A percentile compares a stretch with the other conserved stretches of the same genome.
Conservation (phyloP, 2,888 invertebrate species). For the Nudaria mundana region DNA sequence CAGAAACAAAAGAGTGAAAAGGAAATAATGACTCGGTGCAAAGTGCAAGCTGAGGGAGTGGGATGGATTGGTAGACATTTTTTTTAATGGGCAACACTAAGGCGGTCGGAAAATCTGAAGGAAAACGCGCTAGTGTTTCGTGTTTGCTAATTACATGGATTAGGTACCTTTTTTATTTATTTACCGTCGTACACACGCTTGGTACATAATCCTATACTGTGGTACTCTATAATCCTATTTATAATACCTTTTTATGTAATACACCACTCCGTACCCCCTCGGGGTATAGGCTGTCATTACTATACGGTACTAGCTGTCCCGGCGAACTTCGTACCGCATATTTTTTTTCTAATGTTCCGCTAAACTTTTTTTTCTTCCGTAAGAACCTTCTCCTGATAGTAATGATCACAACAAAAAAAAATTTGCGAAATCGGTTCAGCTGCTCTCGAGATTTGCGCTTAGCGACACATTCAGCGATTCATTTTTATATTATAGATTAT, state of each 20-base stretch:
- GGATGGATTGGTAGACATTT: constrained; percentile 53
- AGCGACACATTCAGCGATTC: too few relatives aligned
- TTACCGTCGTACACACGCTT: constrained; percentile 37
- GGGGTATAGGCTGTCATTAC: too few relatives aligned
- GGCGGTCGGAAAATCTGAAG: constrained; percentile 71
- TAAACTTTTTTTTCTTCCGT: too few relatives aligned
- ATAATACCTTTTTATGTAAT: constrained; percentile 26
- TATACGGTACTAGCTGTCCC: too few relatives aligned
- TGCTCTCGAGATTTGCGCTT: too few relatives aligned
- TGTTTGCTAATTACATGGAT: constrained; percentile 42
- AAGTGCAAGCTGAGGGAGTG: constrained; percentile 62
- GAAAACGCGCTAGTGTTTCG: constrained; percentile 51
- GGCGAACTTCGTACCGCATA: too few relatives aligned
- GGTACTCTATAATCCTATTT: constrained; percentile 33
- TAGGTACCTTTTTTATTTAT: constrained; percentile 48
- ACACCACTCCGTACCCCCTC: too few relatives aligned
- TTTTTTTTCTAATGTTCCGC: too few relatives aligned
- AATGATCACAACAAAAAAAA: too few relatives aligned
- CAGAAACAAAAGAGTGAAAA: constrained; percentile 76
- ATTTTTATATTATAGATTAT: too few relatives aligned
- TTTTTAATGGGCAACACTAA: constrained; percentile 60
- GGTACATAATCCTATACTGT: constrained; percentile 40
- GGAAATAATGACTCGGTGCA: constrained; percentile 73
- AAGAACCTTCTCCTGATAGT: too few relatives aligned
- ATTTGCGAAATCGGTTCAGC: too few relatives aligned